These are phyloP conservation scores for Dascillus cervinus DNA, from an alignment of 2,888 invertebrate genomes.

Conservation along the genomic window DNA sequence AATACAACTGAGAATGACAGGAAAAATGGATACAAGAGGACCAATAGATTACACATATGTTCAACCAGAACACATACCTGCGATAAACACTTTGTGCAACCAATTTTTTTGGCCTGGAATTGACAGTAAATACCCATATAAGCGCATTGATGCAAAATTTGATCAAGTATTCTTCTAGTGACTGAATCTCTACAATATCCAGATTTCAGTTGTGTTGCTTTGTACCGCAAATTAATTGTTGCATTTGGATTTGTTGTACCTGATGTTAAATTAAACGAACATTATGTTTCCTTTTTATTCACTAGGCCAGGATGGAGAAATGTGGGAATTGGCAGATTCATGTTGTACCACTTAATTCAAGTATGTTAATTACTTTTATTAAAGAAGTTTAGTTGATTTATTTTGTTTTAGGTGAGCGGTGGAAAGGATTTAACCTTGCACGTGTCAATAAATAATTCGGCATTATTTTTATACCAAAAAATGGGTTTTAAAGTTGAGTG, in stretches of 20 bases:
- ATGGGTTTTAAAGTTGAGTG: no score
- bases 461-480: no score
- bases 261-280: slow-evolving; percentile 70
- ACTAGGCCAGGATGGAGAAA: slow-evolving; percentile 82
- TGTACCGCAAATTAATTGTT: slow-evolving; percentile 73
- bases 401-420: no score
- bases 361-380: no score
- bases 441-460: no score
- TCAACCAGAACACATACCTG: slow-evolving; percentile 78
- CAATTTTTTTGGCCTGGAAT: slow-evolving; percentile 91
- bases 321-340: slow-evolving; percentile 76
- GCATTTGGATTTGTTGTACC: slow-evolving; percentile 91
- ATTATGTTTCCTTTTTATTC: slow-evolving; percentile 85
- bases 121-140: slow-evolving; percentile 58
- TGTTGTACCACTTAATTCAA: slow-evolving; percentile 89
- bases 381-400: no score
- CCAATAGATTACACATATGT: slow-evolving; percentile 83
- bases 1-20: slow-evolving; percentile 49
- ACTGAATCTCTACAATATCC: slow-evolving; percentile 85
- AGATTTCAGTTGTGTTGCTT: slow-evolving; percentile 83
- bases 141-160: background rate
- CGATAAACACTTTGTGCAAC: slow-evolving; percentile 74
- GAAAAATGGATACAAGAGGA: slow-evolving; percentile 42
- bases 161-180: slow-evolving; percentile 50
- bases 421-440: no score